Evolutionary conservation across 2,888 invertebrate species (phyloP), one percentile per base, ranked within the genome.

Genomic region (Spodoptera picta): DNA sequence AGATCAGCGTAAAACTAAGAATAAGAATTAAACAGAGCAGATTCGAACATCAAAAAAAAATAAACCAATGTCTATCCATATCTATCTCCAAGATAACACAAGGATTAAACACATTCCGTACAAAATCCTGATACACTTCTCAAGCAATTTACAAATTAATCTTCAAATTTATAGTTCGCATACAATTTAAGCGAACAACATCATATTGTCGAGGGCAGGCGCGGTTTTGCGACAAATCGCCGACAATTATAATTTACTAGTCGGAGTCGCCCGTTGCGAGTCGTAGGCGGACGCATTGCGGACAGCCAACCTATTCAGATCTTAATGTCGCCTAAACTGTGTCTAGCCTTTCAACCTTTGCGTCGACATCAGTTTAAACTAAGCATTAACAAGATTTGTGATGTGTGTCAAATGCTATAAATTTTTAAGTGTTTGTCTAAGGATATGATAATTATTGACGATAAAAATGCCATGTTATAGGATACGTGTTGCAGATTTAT

Each of bases 231-330:
- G 80, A 77, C 77, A 77, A 77, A 80, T 80, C 64, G 78, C 50
- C 54, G 60, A 80, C 80, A 80, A 69, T 73, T 77, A 77, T 77
- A 80, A 77, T 77, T 77, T 77, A 76, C 65, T 75, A 64, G 77
- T 77, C 78, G 63, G 55, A 64, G 77, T 77, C 78, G 63, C 57
- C 62, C 36, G 49, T 54, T 47, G 64, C 60, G 36, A 7, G 36
- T 7, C 6, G 75, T 80, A 60, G 77, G 78, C 75, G 78, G 71
- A 62, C 64, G 57, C 57, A 50, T 60, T 51, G 71, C 73, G 50
- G 76, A 72, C 73, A 60, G 48, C 51, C 27, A 48, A 45, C 65
- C 62, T 66, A 73, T 77, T 80, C 68, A 71, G 65, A 70, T 79
- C 74, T 72, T 76, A 79, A 79, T 79, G 77, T 71, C 70, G 64